Percentiles rank a stretch among this genome's conserved stretches.
Evolutionary conservation across 92 coral and sea anemone genomes (phyloP).

Genomic region (Palythoa heliodiscus): DNA sequence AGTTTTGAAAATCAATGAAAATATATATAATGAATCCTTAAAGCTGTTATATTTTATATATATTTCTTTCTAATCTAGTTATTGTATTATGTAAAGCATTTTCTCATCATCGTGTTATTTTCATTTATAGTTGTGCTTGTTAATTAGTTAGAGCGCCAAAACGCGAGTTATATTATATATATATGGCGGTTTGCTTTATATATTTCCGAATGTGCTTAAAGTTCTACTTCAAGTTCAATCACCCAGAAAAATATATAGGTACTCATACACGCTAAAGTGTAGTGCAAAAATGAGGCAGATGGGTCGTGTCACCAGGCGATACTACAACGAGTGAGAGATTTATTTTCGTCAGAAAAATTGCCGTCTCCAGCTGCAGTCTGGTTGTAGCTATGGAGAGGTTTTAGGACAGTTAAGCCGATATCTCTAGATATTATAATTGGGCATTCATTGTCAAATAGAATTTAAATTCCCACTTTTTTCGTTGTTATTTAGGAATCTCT

Average conservation of each 20-base stretch:
- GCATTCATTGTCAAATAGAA: neutral
- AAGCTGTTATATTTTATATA: neutral
- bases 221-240: no score
- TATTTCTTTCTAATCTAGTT: neutral
- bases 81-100: no score
- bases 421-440: neutral
- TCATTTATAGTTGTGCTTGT: constrained; percentile 17
- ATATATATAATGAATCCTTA: neutral
- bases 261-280: no score
- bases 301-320: no score
- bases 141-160: neutral
- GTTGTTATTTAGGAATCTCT: no score
- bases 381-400: neutral
- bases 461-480: no score
- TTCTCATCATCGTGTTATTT: neutral
- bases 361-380: no score
- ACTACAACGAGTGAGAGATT: no score
- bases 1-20: neutral
- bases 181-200: neutral
- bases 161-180: neutral
- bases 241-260: no score
- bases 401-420: neutral
- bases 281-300: no score
- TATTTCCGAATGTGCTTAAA: neutral
- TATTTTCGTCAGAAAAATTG: no score